phyloP scores from a whole-genome alignment of 2,797 vertebrate genomes.

The Merluccius polli region DNA sequence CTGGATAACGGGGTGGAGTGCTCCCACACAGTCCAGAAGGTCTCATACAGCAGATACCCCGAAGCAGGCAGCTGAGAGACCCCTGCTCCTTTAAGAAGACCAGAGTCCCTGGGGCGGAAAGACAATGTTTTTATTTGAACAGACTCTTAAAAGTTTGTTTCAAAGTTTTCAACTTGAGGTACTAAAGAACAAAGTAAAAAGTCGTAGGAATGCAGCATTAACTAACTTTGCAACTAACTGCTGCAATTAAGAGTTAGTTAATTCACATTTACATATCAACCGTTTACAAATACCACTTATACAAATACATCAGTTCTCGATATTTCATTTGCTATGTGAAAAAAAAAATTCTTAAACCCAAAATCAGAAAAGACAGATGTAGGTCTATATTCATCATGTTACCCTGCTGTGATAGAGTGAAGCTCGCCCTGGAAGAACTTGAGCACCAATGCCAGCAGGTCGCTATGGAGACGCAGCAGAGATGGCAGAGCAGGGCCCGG shows the following conservation, averaged over 20 bases:
- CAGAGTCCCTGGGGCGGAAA: constrained; percentile 42
- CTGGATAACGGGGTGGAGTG: constrained; percentile 61
- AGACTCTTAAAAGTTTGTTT: background rate
- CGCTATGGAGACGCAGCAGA: constrained; percentile 71
- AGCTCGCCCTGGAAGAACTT: constrained; percentile 86
- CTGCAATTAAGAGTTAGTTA: background rate
- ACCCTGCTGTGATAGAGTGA: constrained; percentile 53
- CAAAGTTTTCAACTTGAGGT: background rate
- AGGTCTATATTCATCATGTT: constrained; percentile 12
- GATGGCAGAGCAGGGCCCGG: constrained; percentile 69
- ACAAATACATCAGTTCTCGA: background rate
- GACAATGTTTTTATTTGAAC: background rate
- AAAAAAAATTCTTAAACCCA: background rate
- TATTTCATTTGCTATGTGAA: background rate
- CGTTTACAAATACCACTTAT: background rate
- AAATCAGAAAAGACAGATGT: background rate
- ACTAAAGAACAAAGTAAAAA: background rate
- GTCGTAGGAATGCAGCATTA: background rate
- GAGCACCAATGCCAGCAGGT: constrained; percentile 80
- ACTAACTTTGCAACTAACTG: background rate
- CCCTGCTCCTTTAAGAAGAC: constrained; percentile 18
- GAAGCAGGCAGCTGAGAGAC: constrained; percentile 32
- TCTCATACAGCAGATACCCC: constrained; percentile 58
- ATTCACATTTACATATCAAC: background rate
- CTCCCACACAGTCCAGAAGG: constrained; percentile 78